A percentile compares a stretch with the other conserved stretches of the same genome.
Evolutionary conservation across 2,797 vertebrate species (phyloP).

Genomic region (Parambassis ranga): DNA sequence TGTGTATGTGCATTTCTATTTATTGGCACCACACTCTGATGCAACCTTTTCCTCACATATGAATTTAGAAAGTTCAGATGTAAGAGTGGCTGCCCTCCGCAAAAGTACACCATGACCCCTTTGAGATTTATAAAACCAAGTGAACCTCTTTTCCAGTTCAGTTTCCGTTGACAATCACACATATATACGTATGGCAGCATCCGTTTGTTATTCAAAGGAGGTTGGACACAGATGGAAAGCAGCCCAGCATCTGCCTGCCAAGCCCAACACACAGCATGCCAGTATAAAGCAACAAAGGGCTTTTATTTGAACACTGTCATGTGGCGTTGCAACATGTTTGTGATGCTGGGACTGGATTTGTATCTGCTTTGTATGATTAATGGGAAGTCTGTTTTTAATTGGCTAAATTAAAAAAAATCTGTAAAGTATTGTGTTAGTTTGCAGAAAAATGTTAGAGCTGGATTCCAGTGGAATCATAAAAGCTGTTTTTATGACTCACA

Average conservation of each 20-base stretch:
- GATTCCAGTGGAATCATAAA: too few species aligned
- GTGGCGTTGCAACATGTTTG: constrained; percentile 6
- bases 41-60: background rate
- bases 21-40: background rate
- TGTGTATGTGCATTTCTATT: background rate
- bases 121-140: constrained; percentile 34
- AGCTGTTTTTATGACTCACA: too few species aligned
- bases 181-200: constrained; percentile 17
- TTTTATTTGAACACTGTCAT: constrained; percentile 32
- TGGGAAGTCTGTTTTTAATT: too few species aligned
- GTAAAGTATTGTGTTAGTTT: too few species aligned
- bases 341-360: background rate
- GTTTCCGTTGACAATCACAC: constrained; percentile 40
- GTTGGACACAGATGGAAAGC: constrained; percentile 46
- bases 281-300: constrained; percentile 29
- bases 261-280: constrained; percentile 38
- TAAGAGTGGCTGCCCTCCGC: background rate
- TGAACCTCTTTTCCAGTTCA: constrained; percentile 39
- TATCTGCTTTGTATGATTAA: too few species aligned
- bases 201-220: constrained; percentile 42
- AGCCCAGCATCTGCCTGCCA: constrained; percentile 23
- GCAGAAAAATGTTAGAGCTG: too few species aligned
- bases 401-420: too few species aligned
- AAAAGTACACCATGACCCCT: constrained; percentile 27
- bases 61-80: constrained; percentile 16